A percentile compares a stretch with the other conserved stretches of the same genome.
Conservation (phyloP, 1,140 invertebrate genomes). For the Ganaspis sp. region DNA sequence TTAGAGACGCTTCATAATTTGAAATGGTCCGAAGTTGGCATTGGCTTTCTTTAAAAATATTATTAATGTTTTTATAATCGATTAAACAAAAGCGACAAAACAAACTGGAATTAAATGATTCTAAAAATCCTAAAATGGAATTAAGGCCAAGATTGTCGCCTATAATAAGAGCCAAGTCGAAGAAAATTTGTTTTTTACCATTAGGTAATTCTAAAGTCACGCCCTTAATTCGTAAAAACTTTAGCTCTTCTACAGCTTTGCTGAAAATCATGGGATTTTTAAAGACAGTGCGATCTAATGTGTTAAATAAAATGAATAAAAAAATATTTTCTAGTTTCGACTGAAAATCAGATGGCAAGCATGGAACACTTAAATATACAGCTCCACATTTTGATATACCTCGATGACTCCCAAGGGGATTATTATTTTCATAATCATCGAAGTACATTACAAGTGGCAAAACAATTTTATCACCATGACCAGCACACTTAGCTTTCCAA, state of each 20-base stretch:
- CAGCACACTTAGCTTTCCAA: background rate
- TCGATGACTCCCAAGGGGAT: background rate
- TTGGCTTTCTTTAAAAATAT: background rate
- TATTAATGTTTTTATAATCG: background rate
- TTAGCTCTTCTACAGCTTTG: constrained; percentile 9
- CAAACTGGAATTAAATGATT: background rate
- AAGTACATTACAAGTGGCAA: background rate
- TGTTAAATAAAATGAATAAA: background rate
- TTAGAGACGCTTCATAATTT: background rate
- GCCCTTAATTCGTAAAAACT: background rate
- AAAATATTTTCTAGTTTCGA: background rate
- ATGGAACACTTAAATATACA: background rate
- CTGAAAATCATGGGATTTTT: background rate
- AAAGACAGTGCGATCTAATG: background rate
- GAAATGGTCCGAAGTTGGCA: background rate
- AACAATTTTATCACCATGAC: background rate
- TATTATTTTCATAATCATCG: too few species aligned
- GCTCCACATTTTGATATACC: background rate
- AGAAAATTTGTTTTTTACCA: background rate
- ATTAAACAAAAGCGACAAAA: constrained; percentile 23
- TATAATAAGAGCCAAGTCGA: background rate
- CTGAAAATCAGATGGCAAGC: background rate
- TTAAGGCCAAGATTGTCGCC: constrained; percentile 8
- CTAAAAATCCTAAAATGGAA: constrained; percentile 11
- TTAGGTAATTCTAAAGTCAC: background rate